Evolutionary conservation across 2,113 vertebrate genomes (phyloP).

Genomic region (Brachyistius frenatus): DNA sequence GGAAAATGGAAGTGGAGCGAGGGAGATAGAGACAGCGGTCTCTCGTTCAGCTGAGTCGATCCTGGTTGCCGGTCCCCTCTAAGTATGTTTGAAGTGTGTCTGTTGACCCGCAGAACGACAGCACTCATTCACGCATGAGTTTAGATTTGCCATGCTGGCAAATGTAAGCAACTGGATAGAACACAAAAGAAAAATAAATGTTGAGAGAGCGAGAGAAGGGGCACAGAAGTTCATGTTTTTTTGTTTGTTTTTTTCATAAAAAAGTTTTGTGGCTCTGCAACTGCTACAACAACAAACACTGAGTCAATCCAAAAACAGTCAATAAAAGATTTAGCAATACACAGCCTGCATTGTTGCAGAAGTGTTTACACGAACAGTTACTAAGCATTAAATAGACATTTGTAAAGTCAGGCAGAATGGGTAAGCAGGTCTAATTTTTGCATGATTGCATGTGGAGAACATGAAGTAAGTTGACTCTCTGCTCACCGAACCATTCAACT

Average conservation of each 20-base stretch:
- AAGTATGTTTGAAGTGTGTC: conserved; percentile 38
- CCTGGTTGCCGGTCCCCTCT: conserved; percentile 17
- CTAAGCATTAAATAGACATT: background rate
- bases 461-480: background rate
- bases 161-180: conserved; percentile 3
- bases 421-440: too few species aligned
- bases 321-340: background rate
- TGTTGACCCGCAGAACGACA: conserved; percentile 35
- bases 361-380: background rate
- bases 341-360: background rate
- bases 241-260: too few species aligned
- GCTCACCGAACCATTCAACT: background rate
- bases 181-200: conserved; percentile 6
- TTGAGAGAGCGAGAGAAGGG: background rate
- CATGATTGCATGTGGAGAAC: background rate
- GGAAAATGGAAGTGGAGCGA: background rate
- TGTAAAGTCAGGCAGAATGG: too few species aligned
- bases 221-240: background rate
- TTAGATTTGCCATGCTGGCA: conserved; percentile 11
- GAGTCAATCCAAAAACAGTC: background rate
- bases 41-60: conserved; percentile 33
- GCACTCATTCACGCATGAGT: conserved; percentile 23
- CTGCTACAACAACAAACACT: background rate
- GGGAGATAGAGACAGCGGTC: background rate
- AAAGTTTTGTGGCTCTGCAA: too few species aligned